Base-by-base conservation (phyloP, 2,888 invertebrate genomes). In the Ecliptopera silaceata region DNA sequence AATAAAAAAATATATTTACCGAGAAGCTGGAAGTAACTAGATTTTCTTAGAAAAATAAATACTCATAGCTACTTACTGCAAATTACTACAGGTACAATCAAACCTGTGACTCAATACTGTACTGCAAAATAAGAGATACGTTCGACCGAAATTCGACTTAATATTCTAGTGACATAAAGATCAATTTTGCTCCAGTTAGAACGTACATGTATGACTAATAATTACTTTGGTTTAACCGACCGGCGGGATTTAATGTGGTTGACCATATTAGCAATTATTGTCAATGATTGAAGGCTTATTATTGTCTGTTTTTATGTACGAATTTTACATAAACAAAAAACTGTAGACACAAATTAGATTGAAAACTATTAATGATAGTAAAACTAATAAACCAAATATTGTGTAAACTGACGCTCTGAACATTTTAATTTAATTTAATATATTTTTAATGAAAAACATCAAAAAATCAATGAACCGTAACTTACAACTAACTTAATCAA, bases 21-120 rank as follows among this genome's bases (percentile, higher is more conserved):
- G 29, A 67, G 75, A 74, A 79, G 66, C 71, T 70, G 68, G 75
- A 73, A 77, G 79, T 75, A 80, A 80, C 59, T 65, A 66, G 64
- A 56, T 71, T 68, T 86, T 88, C 83, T 71, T 54, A 72, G 84
- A 86, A 88, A 83, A 77, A 76, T 75, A 76, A 82, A 82, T 80
- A 80, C 79, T 78, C 81, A 80, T 49, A 32, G 6, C 29, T 29
- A 43, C 29, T 39, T 45, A 46, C 39, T 31, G 29, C 46, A 46
- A 46, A 65, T 65, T 57, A 56, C 53, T 42, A 44, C 50, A 52
- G 58, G 48, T 56, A 46, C 44, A 39, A 51, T 51, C 52, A 48
- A 50, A 47, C 42, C 52, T 11, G 72, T 88, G 88, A 88, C 70
- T 88, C 88, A 88, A 36, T 50, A 29, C 3, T 44, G 41, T 38